A percentile compares a stretch with the other conserved stretches of the same genome.
Evolutionary conservation across 2,888 invertebrate species (phyloP).

Genomic region (Corythucha ciliata): DNA sequence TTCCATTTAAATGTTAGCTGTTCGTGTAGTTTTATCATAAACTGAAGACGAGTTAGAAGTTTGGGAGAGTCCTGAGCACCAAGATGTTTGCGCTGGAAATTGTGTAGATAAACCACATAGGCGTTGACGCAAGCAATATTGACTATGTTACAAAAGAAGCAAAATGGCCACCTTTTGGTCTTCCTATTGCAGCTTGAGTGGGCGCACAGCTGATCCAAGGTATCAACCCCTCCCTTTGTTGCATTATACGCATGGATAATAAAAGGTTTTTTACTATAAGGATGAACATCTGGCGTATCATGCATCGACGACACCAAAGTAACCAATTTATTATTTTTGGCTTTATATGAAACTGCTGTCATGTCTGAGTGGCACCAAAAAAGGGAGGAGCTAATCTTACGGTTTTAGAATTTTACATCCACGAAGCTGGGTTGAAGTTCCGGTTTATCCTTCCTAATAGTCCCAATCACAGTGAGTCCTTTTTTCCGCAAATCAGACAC

Average conservation of each 20-base stretch:
- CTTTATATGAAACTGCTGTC: conserved; percentile 35
- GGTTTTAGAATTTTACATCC: conserved; percentile 25
- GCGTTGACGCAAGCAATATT: conserved; percentile 35
- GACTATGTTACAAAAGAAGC: conserved; percentile 33
- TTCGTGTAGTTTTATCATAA: conserved; percentile 18
- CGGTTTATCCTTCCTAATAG: conserved; percentile 33
- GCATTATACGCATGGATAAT: conserved; percentile 35
- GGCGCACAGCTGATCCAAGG: conserved; percentile 33
- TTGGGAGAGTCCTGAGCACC: no score
- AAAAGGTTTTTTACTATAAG: conserved; percentile 34
- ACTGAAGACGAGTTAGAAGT: conserved; percentile 13
- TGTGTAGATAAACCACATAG: conserved; percentile 16
- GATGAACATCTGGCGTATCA: conserved; percentile 29
- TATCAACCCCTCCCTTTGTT: conserved; percentile 36
- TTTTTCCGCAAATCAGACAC: conserved; percentile 26
- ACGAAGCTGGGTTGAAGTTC: conserved; percentile 37
- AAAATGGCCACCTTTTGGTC: conserved; percentile 34
- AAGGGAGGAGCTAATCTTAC: conserved; percentile 31
- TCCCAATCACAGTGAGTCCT: conserved; percentile 25
- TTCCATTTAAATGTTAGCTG: conserved; percentile 18
- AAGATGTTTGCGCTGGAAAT: neutral
- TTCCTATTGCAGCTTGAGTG: conserved; percentile 30
- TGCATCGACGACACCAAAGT: conserved; percentile 36
- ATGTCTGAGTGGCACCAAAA: conserved; percentile 35
- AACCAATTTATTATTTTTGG: conserved; percentile 32